Evolutionary conservation across 2,797 vertebrate species (phyloP), one percentile per base, ranked within the genome.

Genomic region (Tragelaphus eurycerus): DNA sequence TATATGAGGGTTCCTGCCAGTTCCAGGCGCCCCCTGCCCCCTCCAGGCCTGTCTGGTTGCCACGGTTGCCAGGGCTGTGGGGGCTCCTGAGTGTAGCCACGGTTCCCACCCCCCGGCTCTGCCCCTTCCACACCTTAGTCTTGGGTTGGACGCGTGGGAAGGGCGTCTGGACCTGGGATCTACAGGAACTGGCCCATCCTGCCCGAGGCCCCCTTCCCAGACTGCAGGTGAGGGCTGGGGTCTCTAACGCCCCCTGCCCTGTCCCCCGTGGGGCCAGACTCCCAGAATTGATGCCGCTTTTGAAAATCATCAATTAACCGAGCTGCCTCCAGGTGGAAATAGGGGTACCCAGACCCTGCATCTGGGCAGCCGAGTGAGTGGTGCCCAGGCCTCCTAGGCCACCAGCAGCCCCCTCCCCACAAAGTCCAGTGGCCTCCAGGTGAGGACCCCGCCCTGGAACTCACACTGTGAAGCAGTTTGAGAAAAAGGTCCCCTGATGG

Each of bases 1-100:
- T 9, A 31, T 9, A 13, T 0, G 0, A 0, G 0, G 17, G n/a
- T 5, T 19, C 17, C 48, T 4, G 14, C 38, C 8, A 17, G 31
- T 21, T 74, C 38, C 4, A 1, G 27, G 64, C 3, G 0, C 31
- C 55, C 27, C 46, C 7, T 11, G 14, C n/a, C 60, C 10, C 17
- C 34, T 31, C 2, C 3, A 0, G 46, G 46, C 14, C 38, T 0
- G 4, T 43, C 50, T 3, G 52, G 82, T 31, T 34, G 43, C 60
- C 88, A 9, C 0, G 7, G 62, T 8, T 23, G 17, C 34, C 34
- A 12, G 10, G 31, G 15, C 79, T n/a, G 62, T 43, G 34, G 27
- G 23, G 55, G 50, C 31, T 15, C 0, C 62, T 2, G 48, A 48
- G 29, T 34, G 15, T 59, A 25, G 15, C 67, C 14, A 1, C 38